Evolutionary conservation across 2,113 vertebrate species (phyloP), one percentile per base, ranked within the genome.

Genomic region (Ardeotis arabs): DNA sequence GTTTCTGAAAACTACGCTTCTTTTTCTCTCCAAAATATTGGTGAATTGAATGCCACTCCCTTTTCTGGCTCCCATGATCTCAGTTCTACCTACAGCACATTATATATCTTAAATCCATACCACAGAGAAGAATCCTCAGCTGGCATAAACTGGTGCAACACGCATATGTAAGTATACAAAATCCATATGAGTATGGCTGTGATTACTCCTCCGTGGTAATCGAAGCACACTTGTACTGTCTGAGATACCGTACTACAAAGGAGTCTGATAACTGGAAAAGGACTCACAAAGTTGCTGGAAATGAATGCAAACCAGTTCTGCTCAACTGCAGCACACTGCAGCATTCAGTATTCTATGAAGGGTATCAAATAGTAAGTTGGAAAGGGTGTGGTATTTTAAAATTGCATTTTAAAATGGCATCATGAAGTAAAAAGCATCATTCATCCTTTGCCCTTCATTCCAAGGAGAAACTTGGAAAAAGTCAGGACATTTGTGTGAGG

Each of bases 401-500:
- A 93, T 33, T 33, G 89, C 64, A 78, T 76, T 35, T 35, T 35
- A 85, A 78, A 96, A 93, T 33, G n/a, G 89, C 64, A 78, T 76
- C 47, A 87, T 13, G 53, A 92, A 97, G 74, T 82, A 94, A 93
- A 96, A 96, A 93, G 63, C 70, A 45, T 92, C 45, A 58, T 49
- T 90, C 87, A 95, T 91, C 85, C 87, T 94, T 90, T 88, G 84
- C 78, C 90, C 75, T 97, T 96, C 21, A 14, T 96, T 97, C 96
- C 96, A 98, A 97, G 68, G 24, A 95, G 88, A 95, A 97, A 95
- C 94, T 97, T 97, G 96, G 97, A 97, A 97, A 97, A 78, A 94
- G 78, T 89, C 92, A 74, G 94, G 94, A 92, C 96, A 97, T 96
- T 96, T 97, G 96, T 86, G 82, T 88, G 96, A 97, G 96, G 96